Conservation (phyloP, 1,140 invertebrate species). For the Limonius californicus region DNA sequence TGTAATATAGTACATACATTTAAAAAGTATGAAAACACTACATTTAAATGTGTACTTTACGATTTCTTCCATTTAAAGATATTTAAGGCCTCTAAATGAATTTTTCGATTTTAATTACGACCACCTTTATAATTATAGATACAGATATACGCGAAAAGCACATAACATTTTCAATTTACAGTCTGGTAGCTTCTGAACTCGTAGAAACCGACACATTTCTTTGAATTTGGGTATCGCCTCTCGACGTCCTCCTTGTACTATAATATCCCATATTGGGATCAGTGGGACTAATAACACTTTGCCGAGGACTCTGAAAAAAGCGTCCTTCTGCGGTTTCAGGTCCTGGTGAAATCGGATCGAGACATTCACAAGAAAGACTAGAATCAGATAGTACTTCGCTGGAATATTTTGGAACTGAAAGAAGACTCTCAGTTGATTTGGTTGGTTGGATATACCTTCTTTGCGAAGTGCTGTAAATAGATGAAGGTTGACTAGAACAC, state of each 20-base stretch:
- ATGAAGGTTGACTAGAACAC: conserved; percentile 1
- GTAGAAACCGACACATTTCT: conserved; percentile 49
- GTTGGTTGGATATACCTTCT: conserved; percentile 57
- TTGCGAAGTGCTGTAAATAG: conserved; percentile 35
- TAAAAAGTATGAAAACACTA: no score
- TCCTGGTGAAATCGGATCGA: conserved; percentile 48
- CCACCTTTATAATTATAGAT: no score
- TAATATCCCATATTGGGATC: conserved; percentile 51
- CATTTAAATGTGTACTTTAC: no score
- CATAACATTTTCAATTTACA: conserved; percentile 41
- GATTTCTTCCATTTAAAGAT: no score
- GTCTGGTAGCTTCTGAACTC: conserved; percentile 55
- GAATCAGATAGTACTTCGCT: conserved; percentile 58
- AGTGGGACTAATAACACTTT: conserved; percentile 47
- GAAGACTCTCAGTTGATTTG: conserved; percentile 74
- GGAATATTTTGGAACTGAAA: conserved; percentile 60
- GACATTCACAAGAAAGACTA: conserved; percentile 64
- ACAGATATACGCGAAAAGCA: no score
- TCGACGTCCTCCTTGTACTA: conserved; percentile 49
- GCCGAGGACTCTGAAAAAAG: conserved; percentile 50
- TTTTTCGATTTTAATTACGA: no score
- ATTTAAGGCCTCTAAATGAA: no score
- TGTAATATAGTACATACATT: no score
- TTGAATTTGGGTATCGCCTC: conserved; percentile 48
- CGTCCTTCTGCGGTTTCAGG: conserved; percentile 42